Evolutionary conservation across 2,888 invertebrate genomes (phyloP), one percentile per base, ranked within the genome.

Genomic region (Tetragonisca angustula): DNA sequence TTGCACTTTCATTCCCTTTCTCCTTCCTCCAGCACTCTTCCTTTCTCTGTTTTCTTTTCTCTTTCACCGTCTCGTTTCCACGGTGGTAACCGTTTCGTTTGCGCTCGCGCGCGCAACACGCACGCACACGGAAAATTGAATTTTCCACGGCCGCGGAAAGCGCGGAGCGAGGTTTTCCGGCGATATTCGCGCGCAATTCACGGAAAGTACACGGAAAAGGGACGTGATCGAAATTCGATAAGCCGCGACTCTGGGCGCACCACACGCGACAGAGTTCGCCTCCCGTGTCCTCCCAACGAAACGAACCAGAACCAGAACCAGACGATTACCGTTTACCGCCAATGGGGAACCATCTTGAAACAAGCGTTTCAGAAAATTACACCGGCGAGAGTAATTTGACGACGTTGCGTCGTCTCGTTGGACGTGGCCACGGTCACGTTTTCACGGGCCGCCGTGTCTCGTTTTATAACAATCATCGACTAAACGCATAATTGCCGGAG

Each of bases 221-320:
- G 78, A 89, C 89, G 90, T 88, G 90, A 90, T 91, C 87, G 89
- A 91, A 91, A 91, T 90, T 91, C 89, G 88, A 91, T 90, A 91
- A 88, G 84, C 72, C 72, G 69, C 78, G 79, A 79, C 78, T 70
- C 62, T 62, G 64, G 9, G 27, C 4, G 21, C 17, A 21, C 2
- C 27, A 1, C 36, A 9, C 36, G 11, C 9, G 11, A 43, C 0
- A 21, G 24, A 6, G 24, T 2, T 19, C 27, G 11, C 49, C 24
- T 11, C 32, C 13, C 6, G 36, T 36, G 36, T 36, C 65, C 43
- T 52, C 52, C 6, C 54, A 36, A 52, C 78, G 52, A 59, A n/a
- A 59, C 54, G 77, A 79, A 70, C 0, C 27, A 27, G n/a, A 78
- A 27, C 56, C 49, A 62, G 32, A 81, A 43, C 11, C 43, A 43